A percentile compares a stretch with the other conserved stretches of the same genome.
Conservation (phyloP, 1,140 invertebrate genomes). For the Amyelois transitella region DNA sequence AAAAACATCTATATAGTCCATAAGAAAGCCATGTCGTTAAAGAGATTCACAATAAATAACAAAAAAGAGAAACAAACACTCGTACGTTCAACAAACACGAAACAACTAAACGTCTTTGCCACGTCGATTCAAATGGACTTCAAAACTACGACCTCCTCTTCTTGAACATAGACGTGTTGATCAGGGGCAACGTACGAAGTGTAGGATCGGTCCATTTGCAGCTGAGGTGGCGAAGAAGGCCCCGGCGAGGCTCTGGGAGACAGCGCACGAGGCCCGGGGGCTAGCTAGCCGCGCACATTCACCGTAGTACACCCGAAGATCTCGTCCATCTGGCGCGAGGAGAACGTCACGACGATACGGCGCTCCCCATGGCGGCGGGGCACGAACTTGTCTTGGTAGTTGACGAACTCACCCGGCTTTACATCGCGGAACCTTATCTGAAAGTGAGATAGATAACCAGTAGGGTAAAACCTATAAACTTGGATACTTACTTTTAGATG, state of each 20-base stretch:
- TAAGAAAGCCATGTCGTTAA: constrained; percentile 37
- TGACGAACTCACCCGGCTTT: constrained; percentile 75
- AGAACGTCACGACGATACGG: constrained; percentile 78
- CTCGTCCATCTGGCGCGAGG: constrained; percentile 78
- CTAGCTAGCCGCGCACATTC: constrained; percentile 68
- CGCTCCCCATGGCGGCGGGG: constrained; percentile 74
- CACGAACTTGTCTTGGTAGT: constrained; percentile 75
- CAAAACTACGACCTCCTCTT: constrained; percentile 52
- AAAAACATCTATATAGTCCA: constrained; percentile 20
- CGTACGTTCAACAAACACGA: background rate
- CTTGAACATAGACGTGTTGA: constrained; percentile 52
- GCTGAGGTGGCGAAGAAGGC: constrained; percentile 31
- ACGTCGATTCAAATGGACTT: constrained; percentile 33
- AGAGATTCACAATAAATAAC: constrained; percentile 2
- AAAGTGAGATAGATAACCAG: constrained; percentile 10
- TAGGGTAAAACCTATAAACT: too few species aligned
- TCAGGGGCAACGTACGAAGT: constrained; percentile 45
- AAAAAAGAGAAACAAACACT: background rate
- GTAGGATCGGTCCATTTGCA: constrained; percentile 49
- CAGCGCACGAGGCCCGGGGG: constrained; percentile 46
- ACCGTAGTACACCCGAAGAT: constrained; percentile 75
- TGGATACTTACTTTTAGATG: too few species aligned
- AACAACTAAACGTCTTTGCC: background rate
- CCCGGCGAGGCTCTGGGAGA: constrained; percentile 42
- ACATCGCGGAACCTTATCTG: constrained; percentile 76